A percentile compares a stretch with the other conserved stretches of the same genome.
phyloP scores from a whole-genome alignment of 37 sponge, comb jelly and placozoan genomes.

The Spongilla lacustris region DNA sequence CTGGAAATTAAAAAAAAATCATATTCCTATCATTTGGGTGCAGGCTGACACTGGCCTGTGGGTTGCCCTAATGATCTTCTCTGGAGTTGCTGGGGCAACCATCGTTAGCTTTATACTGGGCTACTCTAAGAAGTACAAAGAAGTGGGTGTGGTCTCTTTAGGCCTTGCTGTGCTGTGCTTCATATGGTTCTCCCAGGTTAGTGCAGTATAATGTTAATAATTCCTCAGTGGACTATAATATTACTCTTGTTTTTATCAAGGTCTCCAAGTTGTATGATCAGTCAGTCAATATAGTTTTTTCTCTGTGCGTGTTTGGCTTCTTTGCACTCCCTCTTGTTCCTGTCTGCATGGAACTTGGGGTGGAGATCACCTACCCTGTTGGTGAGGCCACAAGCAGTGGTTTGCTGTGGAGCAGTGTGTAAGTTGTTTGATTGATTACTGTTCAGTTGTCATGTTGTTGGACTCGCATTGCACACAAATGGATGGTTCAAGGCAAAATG shows the following conservation, averaged over 20 bases:
- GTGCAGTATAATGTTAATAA: not conserved
- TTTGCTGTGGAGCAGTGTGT: slow-evolving; percentile 82
- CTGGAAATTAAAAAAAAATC: too few species aligned
- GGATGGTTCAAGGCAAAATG: too few species aligned
- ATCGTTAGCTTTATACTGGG: slow-evolving; percentile 53
- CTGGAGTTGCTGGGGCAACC: slow-evolving; percentile 54
- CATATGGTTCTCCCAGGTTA: slow-evolving; percentile 44
- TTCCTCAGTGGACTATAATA: too few species aligned
- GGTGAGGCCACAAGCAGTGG: slow-evolving; percentile 87
- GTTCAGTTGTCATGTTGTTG: too few species aligned
- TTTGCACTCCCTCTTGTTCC: slow-evolving; percentile 84
- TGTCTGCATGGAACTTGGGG: slow-evolving; percentile 76
- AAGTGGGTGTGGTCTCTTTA: slow-evolving; percentile 36
- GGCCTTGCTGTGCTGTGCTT: slow-evolving; percentile 31
- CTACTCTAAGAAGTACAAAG: slow-evolving; percentile 51
- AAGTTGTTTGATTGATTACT: slow-evolving; percentile 1
- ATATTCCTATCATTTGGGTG: not conserved
- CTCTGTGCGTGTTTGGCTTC: slow-evolving; percentile 80
- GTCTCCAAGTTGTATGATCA: slow-evolving; percentile 32
- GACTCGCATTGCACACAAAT: too few species aligned
- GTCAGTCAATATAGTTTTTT: slow-evolving; percentile 34
- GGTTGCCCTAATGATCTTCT: slow-evolving; percentile 53
- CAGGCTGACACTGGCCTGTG: slow-evolving; percentile 60
- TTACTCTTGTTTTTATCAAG: not conserved
- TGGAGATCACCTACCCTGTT: slow-evolving; percentile 91